Evolutionary conservation across 2,113 vertebrate species (phyloP).

Genomic region (Callorhinus ursinus): DNA sequence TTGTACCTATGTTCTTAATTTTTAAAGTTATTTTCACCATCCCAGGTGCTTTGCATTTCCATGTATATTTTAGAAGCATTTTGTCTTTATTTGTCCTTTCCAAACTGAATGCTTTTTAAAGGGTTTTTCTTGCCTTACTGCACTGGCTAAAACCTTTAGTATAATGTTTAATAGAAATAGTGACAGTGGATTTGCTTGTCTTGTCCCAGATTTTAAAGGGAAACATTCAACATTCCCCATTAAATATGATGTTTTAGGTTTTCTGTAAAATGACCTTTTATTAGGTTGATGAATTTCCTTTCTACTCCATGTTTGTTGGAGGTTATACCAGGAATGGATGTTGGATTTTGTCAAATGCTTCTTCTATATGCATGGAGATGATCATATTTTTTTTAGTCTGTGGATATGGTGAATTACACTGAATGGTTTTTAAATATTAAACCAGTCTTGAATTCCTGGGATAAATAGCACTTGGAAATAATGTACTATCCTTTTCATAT

Average conservation of each 20-base stretch:
- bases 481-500: not conserved
- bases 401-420: not conserved
- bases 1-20: not conserved
- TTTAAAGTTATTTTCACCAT: not conserved
- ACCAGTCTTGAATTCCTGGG: not conserved
- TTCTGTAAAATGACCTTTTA: not conserved
- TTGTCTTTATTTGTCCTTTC: not conserved
- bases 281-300: not conserved
- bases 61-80: not conserved
- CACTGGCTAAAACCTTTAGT: not conserved
- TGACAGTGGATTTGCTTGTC: not conserved
- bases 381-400: not conserved
- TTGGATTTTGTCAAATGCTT: not conserved
- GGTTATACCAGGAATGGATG: not conserved
- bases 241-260: not conserved
- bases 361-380: not conserved
- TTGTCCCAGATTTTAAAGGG: not conserved
- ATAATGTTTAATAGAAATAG: not conserved
- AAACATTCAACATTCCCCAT: not conserved
- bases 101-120: not conserved
- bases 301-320: not conserved
- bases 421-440: not conserved
- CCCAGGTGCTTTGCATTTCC: not conserved
- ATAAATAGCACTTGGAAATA: not conserved
- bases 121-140: not conserved